Evolutionary conservation across 2,888 invertebrate species (phyloP).

Genomic region (Neuroscelio doddi): DNA sequence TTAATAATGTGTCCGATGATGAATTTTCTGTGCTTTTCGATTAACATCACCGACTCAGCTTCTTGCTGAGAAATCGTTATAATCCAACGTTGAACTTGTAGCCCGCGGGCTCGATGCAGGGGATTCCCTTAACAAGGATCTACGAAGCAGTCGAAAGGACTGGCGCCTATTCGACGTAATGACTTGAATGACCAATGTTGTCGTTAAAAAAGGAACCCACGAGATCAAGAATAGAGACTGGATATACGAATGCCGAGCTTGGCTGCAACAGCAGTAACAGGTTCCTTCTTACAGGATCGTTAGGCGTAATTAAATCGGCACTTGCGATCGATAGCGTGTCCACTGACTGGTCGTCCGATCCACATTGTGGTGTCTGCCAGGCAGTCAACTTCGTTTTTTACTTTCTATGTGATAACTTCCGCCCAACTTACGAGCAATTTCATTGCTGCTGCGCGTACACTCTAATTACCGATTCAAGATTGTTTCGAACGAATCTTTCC

Average conservation of each 20-base stretch:
- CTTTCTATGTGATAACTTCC: constrained; percentile 19
- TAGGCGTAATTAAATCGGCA: constrained; percentile 59
- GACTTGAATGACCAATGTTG: constrained; percentile 37
- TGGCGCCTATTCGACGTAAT: constrained; percentile 28
- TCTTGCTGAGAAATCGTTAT: not conserved
- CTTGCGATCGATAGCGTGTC: constrained; percentile 44
- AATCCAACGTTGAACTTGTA: too few species aligned
- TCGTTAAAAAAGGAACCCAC: constrained; percentile 48
- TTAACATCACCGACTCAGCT: not conserved
- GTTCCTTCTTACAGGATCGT: constrained; percentile 49
- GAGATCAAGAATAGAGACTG: constrained; percentile 26
- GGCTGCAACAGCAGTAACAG: constrained; percentile 14
- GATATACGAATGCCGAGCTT: constrained; percentile 13
- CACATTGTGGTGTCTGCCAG: constrained; percentile 40
- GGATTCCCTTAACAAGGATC: constrained; percentile 15
- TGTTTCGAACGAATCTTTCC: constrained; percentile 2
- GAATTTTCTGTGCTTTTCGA: not conserved
- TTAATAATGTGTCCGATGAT: not conserved
- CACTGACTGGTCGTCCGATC: constrained; percentile 23
- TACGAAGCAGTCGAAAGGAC: constrained; percentile 8
- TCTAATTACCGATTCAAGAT: constrained; percentile 44
- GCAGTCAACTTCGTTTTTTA: constrained; percentile 7
- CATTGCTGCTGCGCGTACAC: constrained; percentile 36
- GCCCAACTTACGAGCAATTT: constrained; percentile 52
- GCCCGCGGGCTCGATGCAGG: not conserved